Conservation (phyloP, 2,888 invertebrate genomes). For the Ophion costatus region DNA sequence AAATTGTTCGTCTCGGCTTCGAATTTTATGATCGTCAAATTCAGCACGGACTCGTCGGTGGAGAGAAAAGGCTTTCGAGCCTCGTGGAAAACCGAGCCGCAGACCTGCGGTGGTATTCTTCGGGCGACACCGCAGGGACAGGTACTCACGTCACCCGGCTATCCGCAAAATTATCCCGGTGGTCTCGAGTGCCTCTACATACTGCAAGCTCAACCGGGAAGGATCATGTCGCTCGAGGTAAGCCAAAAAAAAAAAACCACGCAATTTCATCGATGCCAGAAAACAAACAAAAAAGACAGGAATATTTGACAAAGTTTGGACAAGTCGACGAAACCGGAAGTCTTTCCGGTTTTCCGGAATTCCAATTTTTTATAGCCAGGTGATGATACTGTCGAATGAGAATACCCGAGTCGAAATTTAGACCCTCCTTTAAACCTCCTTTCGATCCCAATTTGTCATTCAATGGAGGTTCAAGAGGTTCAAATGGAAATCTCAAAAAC, state of each 20-base stretch:
- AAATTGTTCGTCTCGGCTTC: constrained; percentile 96
- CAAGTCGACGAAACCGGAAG: not conserved
- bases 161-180: constrained; percentile 96
- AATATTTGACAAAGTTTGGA: not conserved
- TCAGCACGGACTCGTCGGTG: constrained; percentile 96
- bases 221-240: constrained; percentile 95
- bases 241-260: constrained; percentile 20
- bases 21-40: constrained; percentile 99
- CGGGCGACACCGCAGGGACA: constrained; percentile 95
- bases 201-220: constrained; percentile 94
- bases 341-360: too few relatives aligned
- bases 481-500: too few relatives aligned
- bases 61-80: constrained; percentile 97
- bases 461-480: too few relatives aligned
- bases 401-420: too few relatives aligned
- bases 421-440: too few relatives aligned
- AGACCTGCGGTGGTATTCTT: constrained; percentile 94
- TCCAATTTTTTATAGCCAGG: too few relatives aligned
- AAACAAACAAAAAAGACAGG: not conserved
- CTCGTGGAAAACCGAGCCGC: constrained; percentile 97
- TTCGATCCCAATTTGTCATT: too few relatives aligned
- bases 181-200: constrained; percentile 98
- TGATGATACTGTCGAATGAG: too few relatives aligned
- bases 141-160: constrained; percentile 94
- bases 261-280: too few relatives aligned